Evolutionary conservation across 2,888 invertebrate genomes (phyloP), one percentile per base, ranked within the genome.

Genomic region (Drosophila anomalata): DNA sequence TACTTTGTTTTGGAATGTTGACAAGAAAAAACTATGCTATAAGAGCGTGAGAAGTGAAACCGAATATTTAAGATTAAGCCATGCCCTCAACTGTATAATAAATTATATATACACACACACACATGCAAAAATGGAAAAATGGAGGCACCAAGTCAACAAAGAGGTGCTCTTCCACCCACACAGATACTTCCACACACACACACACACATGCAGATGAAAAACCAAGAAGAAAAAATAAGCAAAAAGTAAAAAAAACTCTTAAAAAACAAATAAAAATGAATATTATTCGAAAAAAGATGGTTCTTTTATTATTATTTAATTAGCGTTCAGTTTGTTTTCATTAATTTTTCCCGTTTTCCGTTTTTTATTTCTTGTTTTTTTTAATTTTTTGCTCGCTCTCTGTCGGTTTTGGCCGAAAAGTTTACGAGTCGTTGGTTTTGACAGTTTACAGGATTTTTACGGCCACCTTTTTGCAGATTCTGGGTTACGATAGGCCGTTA

Each of bases 41-140:
- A 63, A 72, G 65, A 56, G 51, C 33, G 63, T 17, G 44, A 46
- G 62, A 52, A 54, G 63, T 55, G 50, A 74, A 47, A 70, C 67
- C 72, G 84, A 83, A 84, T 78, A 88, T 80, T 75, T 74, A 87
- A 80, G 65, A 76, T 76, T 85, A 85, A 85, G 84, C 88, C 82
- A 89, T 82, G 87, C 87, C 85, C 87, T 87, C 90, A 89, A 90
- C 87, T 89, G 90, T 90, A 89, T 87, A 89, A 88, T 84, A 84
- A 80, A 80, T 84, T 88, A 82, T 78, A 73, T 51, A 72, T 47
- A 72, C 44, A 83, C 58, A 68, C 39, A 51, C 20, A 63, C 29
- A 47, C 24, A 44, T 14, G 48, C 39, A 63, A 42, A 72, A 63
- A 73, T 46, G 71, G 42, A 22, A 52, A 68, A 76, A 73, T 79